Percentiles rank a stretch among this genome's conserved stretches.
phyloP scores from a whole-genome alignment of 2,797 vertebrate species.

The Rhinichthys osculus region DNA sequence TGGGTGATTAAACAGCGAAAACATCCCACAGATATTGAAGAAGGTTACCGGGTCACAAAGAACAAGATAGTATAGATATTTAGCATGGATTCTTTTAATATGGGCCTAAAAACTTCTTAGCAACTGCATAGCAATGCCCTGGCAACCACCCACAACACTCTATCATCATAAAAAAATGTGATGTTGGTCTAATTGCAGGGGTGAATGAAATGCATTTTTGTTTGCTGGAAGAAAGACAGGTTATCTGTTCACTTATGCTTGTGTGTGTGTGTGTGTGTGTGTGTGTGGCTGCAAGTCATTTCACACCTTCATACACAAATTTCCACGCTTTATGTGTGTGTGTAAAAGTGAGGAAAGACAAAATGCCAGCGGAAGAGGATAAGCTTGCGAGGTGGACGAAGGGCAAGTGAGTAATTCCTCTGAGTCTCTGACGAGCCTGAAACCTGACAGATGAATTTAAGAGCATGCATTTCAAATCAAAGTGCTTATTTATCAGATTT shows the following conservation, averaged over 20 bases:
- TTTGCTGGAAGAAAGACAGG: background rate
- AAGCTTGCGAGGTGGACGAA: constrained; percentile 11
- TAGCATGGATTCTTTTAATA: background rate
- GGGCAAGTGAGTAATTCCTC: constrained; percentile 33
- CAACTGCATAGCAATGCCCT: background rate
- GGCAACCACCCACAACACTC: background rate
- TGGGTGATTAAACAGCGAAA: background rate
- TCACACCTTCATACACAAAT: constrained; percentile 32
- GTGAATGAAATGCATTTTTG: background rate
- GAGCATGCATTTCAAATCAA: constrained; percentile 37
- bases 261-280: background rate
- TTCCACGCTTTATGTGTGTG: constrained; percentile 21
- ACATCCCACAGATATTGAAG: background rate
- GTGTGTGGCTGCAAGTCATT: constrained; percentile 24
- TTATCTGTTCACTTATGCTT: constrained; percentile 4
- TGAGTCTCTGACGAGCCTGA: constrained; percentile 15
- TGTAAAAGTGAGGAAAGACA: constrained; percentile 33
- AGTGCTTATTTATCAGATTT: background rate
- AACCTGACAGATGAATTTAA: constrained; percentile 42
- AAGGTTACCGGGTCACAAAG: background rate
- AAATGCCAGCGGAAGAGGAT: constrained; percentile 40
- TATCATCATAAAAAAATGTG: background rate
- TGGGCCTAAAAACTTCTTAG: background rate
- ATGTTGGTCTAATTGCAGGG: background rate
- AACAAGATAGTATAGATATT: background rate